Evolutionary conservation across 2,888 invertebrate genomes (phyloP).

Genomic region (Leistus spinibarbis): DNA sequence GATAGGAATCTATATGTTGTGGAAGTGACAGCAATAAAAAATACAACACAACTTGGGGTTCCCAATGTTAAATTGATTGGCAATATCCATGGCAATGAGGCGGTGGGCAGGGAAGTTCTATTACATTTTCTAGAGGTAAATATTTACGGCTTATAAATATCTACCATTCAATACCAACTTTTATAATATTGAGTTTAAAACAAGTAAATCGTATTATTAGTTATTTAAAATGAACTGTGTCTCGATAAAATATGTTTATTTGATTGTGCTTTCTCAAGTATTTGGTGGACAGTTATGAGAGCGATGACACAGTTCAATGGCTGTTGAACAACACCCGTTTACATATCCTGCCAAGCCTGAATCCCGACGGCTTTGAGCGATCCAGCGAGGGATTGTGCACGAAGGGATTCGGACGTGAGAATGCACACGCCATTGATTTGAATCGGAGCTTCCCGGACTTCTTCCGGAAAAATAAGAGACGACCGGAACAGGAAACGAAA

Average conservation of each 20-base stretch:
- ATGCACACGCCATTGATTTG: constrained; percentile 52
- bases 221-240: neutral
- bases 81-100: constrained; percentile 77
- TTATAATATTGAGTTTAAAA: neutral
- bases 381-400: constrained; percentile 49
- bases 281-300: constrained; percentile 57
- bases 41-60: constrained; percentile 52
- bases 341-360: constrained; percentile 76
- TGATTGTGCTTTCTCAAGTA: constrained; percentile 52
- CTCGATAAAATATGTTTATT: neutral
- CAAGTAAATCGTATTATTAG: neutral
- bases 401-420: constrained; percentile 49
- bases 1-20: constrained; percentile 65
- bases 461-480: constrained; percentile 56
- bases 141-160: neutral
- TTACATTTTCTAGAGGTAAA: constrained; percentile 62
- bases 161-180: neutral
- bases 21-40: constrained; percentile 57
- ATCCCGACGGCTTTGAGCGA: constrained; percentile 72
- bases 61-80: constrained; percentile 76
- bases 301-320: constrained; percentile 60
- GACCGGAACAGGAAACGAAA: constrained; percentile 63
- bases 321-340: constrained; percentile 71
- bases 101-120: constrained; percentile 70
- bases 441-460: constrained; percentile 71